phyloP scores from a whole-genome alignment of 2,113 vertebrate genomes.

The Indri indri region DNA sequence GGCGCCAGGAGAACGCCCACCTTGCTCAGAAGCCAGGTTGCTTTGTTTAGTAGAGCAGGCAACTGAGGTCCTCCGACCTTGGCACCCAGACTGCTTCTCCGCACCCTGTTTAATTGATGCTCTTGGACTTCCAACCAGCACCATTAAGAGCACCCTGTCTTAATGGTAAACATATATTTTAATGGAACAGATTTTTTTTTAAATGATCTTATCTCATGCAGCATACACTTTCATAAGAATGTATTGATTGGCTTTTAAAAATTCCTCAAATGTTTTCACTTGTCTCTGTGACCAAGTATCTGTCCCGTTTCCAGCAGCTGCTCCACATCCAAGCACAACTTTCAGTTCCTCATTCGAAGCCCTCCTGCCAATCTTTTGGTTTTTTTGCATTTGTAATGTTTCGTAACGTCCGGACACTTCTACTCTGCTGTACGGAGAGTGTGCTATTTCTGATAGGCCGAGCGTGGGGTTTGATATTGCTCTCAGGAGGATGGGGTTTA shows the following conservation, averaged over 20 bases:
- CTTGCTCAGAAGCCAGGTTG: background rate
- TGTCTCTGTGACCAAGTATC: slow-evolving; percentile 46
- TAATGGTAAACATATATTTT: slow-evolving; percentile 66
- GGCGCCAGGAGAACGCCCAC: background rate
- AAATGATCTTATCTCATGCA: slow-evolving; percentile 65
- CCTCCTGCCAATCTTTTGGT: background rate
- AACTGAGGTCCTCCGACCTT: background rate
- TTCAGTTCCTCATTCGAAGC: background rate
- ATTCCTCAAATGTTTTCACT: slow-evolving; percentile 67
- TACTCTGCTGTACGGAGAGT: background rate
- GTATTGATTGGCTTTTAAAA: slow-evolving; percentile 73
- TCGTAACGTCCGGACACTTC: background rate
- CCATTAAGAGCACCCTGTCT: slow-evolving; percentile 59
- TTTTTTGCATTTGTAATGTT: background rate
- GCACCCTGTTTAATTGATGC: background rate
- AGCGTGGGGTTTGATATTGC: background rate
- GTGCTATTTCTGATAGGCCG: background rate
- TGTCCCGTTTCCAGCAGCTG: slow-evolving; percentile 24
- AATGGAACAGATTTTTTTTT: slow-evolving; percentile 70
- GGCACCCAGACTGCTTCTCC: background rate
- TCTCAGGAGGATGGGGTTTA: background rate
- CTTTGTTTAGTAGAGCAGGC: background rate
- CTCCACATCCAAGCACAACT: background rate
- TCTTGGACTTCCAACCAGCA: slow-evolving; percentile 26
- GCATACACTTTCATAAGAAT: slow-evolving; percentile 65